Base-by-base conservation (phyloP, 2,888 invertebrate genomes). In the Athripsodes cinereus region DNA sequence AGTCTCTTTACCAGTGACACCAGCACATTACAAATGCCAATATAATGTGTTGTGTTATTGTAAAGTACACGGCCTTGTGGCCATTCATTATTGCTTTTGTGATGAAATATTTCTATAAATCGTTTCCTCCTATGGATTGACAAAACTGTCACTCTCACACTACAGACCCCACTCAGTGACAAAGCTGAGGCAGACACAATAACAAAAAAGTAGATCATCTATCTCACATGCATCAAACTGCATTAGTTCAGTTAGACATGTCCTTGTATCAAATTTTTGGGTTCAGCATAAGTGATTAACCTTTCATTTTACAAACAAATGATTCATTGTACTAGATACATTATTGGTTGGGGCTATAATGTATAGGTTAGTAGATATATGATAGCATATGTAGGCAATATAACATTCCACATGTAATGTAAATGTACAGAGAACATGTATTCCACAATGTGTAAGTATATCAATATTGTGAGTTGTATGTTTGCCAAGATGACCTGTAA, bases 31-130 rank as follows among this genome's bases (percentile, higher is more conserved):
- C n/a, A n/a, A n/a, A n/a, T n/a, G n/a, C n/a, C 40, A 40, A 40
- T 40, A 13, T 3, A 40, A 16, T 40, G 40, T 40, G 13, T 8
- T 40, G 16, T n/a, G 3, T 8, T 16, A 40, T 40, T 40, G 40
- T 40, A 40, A 26, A 6, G 26, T 26, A 26, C 40, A 13, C 16
- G 40, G 16, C 13, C 40, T 5, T 40, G 40, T 40, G 40, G 40
- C 40, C 40, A 40, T 13, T 40, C 40, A n/a, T n/a, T n/a, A n/a
- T n/a, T n/a, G 40, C 40, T 40, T 13, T 40, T 40, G 34, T 11
- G 52, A 59, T 59, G 59, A 59, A 59, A 59, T 59, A 49, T 55
- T 59, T 48, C 54, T 46, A 59, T 54, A 55, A 52, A 52, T 58
- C 44, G 49, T 55, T 59, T 46, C 59, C 58, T 52, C 13, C 53